Evolutionary conservation across 53 echinoderm and acorn worm species (phyloP).

Genomic region (Glandiceps talaboti): DNA sequence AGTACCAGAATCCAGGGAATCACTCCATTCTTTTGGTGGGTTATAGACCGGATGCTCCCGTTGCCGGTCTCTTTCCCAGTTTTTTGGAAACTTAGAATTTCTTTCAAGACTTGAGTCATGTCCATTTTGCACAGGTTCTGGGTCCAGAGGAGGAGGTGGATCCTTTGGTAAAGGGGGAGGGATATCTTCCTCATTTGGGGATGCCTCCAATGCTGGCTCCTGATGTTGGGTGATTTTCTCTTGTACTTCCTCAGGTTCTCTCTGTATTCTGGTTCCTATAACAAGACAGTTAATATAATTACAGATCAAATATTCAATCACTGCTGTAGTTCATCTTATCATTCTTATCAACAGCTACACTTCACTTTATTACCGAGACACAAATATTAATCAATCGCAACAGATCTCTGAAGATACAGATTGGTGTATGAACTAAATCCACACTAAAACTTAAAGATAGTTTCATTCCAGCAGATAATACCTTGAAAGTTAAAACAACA

Average conservation of each 20-base stretch:
- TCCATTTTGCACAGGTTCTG: slow-evolving; percentile 15
- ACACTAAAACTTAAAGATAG: too few relatives aligned
- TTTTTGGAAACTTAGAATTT: slow-evolving; percentile 11
- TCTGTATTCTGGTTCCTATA: slow-evolving; percentile 29
- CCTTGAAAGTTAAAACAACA: too few relatives aligned
- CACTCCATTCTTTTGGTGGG: slow-evolving; percentile 23
- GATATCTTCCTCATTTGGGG: background rate
- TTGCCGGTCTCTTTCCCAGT: slow-evolving; percentile 17
- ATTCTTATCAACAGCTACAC: too few relatives aligned
- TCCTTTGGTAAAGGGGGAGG: slow-evolving; percentile 10
- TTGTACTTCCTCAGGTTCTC: slow-evolving; percentile 16
- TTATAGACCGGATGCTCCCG: slow-evolving; percentile 4
- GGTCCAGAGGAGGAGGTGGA: slow-evolving; percentile 12
- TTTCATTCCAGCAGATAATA: too few relatives aligned
- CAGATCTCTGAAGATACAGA: too few relatives aligned
- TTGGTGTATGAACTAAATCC: too few relatives aligned
- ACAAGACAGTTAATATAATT: background rate
- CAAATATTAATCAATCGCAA: too few relatives aligned
- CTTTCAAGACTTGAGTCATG: slow-evolving; percentile 1
- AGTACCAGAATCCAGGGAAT: slow-evolving; percentile 4
- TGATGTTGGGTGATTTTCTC: slow-evolving; percentile 3
- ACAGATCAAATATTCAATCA: too few relatives aligned
- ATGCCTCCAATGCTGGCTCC: background rate
- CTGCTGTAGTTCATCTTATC: too few relatives aligned
- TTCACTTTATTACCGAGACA: too few relatives aligned